Percentiles rank a stretch among this genome's conserved stretches.
Conservation (phyloP, 2,888 invertebrate species). For the Leptodirus hochenwartii region DNA sequence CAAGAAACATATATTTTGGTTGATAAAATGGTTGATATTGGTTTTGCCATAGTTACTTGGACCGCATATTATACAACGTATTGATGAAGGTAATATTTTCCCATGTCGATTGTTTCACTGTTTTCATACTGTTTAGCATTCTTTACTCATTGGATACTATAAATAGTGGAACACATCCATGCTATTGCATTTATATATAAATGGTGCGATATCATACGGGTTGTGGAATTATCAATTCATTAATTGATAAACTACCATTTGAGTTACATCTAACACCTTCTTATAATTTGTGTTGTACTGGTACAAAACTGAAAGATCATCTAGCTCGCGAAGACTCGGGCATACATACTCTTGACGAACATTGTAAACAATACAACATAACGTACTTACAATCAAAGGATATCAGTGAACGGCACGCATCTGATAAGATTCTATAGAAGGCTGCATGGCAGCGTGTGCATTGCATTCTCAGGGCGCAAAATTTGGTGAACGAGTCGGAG, state of each 20-base stretch:
- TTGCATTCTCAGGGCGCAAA: slow-evolving; percentile 16
- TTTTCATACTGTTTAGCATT: no score
- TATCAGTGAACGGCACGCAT: slow-evolving; percentile 16
- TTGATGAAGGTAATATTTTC: no score
- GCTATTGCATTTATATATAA: no score
- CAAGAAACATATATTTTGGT: no score
- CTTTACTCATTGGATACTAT: no score
- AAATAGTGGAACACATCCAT: no score
- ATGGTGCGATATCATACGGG: no score
- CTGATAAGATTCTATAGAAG: slow-evolving; percentile 20
- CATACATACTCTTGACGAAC: slow-evolving; percentile 18
- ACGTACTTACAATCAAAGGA: slow-evolving; percentile 15
- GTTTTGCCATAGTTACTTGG: no score
- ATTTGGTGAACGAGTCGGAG: slow-evolving; percentile 18
- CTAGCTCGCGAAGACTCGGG: slow-evolving; percentile 19
- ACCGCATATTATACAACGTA: no score
- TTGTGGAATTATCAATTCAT: slow-evolving; percentile 12
- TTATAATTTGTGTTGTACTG: slow-evolving; percentile 16
- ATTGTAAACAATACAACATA: slow-evolving; percentile 20
- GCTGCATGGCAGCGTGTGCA: slow-evolving; percentile 18
- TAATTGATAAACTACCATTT: slow-evolving; percentile 15
- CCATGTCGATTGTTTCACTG: no score
- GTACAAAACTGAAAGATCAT: slow-evolving; percentile 15
- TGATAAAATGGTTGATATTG: no score
- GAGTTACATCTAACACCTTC: slow-evolving; percentile 15